Conservation (phyloP, 2,797 vertebrate species). For the Myotis daubentonii region DNA sequence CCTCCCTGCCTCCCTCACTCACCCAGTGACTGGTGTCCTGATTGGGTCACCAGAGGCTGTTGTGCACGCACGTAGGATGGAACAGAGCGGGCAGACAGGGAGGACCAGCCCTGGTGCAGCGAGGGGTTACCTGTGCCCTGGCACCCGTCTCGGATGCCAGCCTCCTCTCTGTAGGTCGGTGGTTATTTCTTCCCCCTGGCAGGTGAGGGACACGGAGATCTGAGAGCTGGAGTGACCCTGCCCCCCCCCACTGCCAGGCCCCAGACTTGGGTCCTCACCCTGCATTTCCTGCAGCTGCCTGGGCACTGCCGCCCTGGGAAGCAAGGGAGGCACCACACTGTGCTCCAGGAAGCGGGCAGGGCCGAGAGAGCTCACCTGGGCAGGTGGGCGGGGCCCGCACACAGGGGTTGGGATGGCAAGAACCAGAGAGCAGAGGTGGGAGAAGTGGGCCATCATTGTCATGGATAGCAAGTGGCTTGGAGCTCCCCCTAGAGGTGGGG, state of each 20-base stretch:
- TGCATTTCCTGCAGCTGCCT: rapidly evolving
- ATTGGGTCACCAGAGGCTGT: background rate
- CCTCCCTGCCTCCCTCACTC: background rate
- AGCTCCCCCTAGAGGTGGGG: rapidly evolving
- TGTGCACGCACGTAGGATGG: rapidly evolving
- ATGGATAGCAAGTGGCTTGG: background rate
- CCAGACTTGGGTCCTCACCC: rapidly evolving
- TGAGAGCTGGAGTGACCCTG: rapidly evolving
- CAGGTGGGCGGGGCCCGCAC: rapidly evolving
- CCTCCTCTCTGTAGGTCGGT: rapidly evolving
- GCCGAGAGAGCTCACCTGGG: background rate
- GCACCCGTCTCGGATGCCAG: rapidly evolving
- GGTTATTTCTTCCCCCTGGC: rapidly evolving
- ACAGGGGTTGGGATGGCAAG: background rate
- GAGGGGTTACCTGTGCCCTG: rapidly evolving
- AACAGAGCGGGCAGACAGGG: rapidly evolving
- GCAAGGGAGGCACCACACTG: too few species aligned
- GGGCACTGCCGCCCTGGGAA: background rate
- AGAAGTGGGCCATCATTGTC: rapidly evolving
- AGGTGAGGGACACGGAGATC: rapidly evolving
- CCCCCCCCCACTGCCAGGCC: background rate
- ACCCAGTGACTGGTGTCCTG: rapidly evolving
- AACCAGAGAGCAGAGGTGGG: background rate
- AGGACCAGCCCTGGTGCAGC: too few species aligned
- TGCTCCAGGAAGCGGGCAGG: background rate